These are phyloP conservation scores for Campoletis sonorensis DNA, from an alignment of 1,140 invertebrate species.

Conservation along the genomic window DNA sequence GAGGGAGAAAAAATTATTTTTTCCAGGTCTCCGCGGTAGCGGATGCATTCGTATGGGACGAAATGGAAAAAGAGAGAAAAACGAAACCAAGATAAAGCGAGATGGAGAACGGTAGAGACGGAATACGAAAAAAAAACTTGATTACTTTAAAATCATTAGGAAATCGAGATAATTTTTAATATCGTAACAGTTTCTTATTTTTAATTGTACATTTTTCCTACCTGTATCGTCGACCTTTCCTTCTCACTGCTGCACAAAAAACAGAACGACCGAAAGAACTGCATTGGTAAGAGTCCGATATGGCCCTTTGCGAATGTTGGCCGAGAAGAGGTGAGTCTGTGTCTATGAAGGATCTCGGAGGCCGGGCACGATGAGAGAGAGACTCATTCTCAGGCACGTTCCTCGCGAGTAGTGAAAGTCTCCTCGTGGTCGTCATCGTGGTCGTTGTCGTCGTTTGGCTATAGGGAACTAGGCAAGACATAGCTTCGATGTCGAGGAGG, in stretches of 20 bases:
- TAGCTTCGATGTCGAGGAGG: constrained; percentile 34
- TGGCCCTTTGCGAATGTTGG: constrained; percentile 29
- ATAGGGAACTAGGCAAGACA: constrained; percentile 7
- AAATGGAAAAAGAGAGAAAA: constrained; percentile 9
- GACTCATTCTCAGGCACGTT: constrained; percentile 56
- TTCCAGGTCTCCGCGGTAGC: constrained; percentile 20
- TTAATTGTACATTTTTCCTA: too few species aligned
- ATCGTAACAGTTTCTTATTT: too few species aligned
- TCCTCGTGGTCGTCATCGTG: constrained; percentile 30
- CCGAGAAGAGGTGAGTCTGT: constrained; percentile 12
- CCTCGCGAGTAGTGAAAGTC: constrained; percentile 53
- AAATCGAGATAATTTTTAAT: not conserved
- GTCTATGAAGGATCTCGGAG: constrained; percentile 41
- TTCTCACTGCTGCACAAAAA: not conserved
- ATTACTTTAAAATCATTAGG: not conserved
- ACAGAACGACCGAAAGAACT: not conserved
- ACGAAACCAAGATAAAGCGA: not conserved
- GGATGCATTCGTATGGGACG: constrained; percentile 12
- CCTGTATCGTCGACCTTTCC: not conserved
- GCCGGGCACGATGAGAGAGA: constrained; percentile 45
- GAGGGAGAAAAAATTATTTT: constrained; percentile 66
- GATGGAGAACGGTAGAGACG: not conserved
- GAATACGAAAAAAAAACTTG: not conserved
- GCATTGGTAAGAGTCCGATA: constrained; percentile 6
- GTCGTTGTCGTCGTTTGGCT: constrained; percentile 5